Evolutionary conservation across 1,140 invertebrate genomes (phyloP), one percentile per base, ranked within the genome.

Genomic region (Bombus polaris): DNA sequence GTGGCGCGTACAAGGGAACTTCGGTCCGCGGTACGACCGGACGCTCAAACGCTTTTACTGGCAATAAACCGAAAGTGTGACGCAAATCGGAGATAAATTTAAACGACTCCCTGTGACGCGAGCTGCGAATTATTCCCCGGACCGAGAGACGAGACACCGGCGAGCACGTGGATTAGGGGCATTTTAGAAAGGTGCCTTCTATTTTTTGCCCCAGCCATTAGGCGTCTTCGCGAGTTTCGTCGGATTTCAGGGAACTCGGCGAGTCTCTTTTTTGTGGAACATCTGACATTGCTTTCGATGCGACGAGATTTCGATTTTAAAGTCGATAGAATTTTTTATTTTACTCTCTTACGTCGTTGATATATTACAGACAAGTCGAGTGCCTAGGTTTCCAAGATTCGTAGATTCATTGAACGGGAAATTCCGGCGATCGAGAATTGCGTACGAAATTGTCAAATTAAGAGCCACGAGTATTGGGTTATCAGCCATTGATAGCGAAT

Each of bases 41-140:
- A 70, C 37, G 70, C 53, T 28, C 44, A 15, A 66, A 65, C 59
- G 83, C 83, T 85, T 80, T 80, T 85, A 85, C 83, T 85, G 83
- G 83, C 83, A 85, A 85, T 79, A 85, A 85, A 85, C 83, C 77
- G 83, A 80, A 62, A 37, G 39, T 39, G 77, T 85, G 83, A 85
- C 83, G 83, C 77, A 85, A 85, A 85, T 85, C 83, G 68, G 37
- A 72, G 83, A 85, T 80, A 85, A 80, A 85, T 85, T 85, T 85
- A 85, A 85, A 85, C 83, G 68, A 44, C 53, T 79, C 8, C 47
- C 74, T 37, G 68, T 72, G 77, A 80, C 83, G 83, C 76, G 76
- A 62, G 42, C 22, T 57, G 57, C 66, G 83, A 85, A 80, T 85
- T 62, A 85, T 85, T 80, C 68, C 75, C 25, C 37, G n/a, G 47